Base-by-base conservation (phyloP, 2,113 vertebrate genomes). In the Odontesthes bonariensis region DNA sequence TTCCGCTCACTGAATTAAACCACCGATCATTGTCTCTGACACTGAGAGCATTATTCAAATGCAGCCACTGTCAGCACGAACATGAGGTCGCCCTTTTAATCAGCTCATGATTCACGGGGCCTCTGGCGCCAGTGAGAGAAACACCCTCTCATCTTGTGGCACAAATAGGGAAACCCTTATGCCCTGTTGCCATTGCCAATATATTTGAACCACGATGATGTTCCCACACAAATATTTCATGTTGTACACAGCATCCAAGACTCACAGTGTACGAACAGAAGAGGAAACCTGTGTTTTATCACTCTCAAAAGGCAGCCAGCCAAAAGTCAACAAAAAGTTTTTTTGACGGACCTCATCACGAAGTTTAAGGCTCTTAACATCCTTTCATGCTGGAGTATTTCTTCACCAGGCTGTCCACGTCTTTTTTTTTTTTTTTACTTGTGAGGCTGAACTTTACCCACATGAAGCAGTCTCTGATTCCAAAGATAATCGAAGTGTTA, bases 181-280 rank as follows among this genome's bases (percentile, higher is more conserved):
- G 77, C 89, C 67, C 75, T 3, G 27, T 86, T 91, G 89, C 91
- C 92, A 90, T 84, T 62, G 79, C 91, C 91, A 94, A 93, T 93
- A 89, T 86, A 83, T 88, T 44, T 65, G 8, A 81, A 77, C 72
- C 83, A 46, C 73, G 87, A 89, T 92, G 91, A 92, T 92, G 86
- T 92, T 91, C 90, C 92, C 89, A 91, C 88, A 92, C 84, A 93
- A 93, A 94, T 92, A 92, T 92, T 91, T 91, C 87, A 82, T 65
- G 86, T 90, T 78, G 80, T 83, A 85, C 13, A 42, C 73, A 57
- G 78, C 88, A 79, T 93, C 93, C 93, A 94, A 92, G 72, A 92
- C 89, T 64, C 86, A 92, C 91, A 92, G 77, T 31, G 83, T 16
- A 87, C 89, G 88, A 91, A 89, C 86, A 77, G 79, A 66, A 83